Base-by-base conservation (phyloP, 1,140 invertebrate species). In the Episyrphus balteatus region DNA sequence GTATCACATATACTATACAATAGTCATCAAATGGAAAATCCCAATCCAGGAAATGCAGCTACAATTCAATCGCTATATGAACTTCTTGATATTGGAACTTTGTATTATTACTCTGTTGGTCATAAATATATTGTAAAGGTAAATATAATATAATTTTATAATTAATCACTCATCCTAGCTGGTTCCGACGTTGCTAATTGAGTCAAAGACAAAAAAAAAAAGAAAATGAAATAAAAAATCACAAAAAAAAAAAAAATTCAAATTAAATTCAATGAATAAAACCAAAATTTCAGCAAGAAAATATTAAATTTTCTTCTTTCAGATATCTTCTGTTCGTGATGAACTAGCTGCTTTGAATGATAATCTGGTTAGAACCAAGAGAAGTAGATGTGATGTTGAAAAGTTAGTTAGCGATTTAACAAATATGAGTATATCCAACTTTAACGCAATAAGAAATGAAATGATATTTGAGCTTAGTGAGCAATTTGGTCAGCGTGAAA, bases 111-210 rank as follows among this genome's bases (percentile, higher is more conserved):
- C 41, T 61, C 61, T 9, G 61, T 66, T 13, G 65, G 66, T 0
- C 66, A 68, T 30, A 68, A 68, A 43, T 66, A 68, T 50, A 62
- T 68, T 47, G 56, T 68, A 1, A 68, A 68, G 50, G 54, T 55
- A 14, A 32, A n/a, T 15, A n/a, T n/a, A n/a, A n/a, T n/a, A n/a
- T n/a, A n/a, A n/a, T n/a, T n/a, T n/a, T n/a, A n/a, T n/a, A n/a
- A n/a, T n/a, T n/a, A n/a, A n/a, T n/a, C n/a, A n/a, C n/a, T n/a
- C n/a, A n/a, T n/a, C n/a, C n/a, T n/a, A n/a, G n/a, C n/a, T n/a
- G n/a, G n/a, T n/a, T n/a, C n/a, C n/a, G n/a, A n/a, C n/a, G n/a
- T n/a, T n/a, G n/a, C n/a, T n/a, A n/a, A n/a, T n/a, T n/a, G n/a
- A n/a, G n/a, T n/a, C n/a, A n/a, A n/a, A n/a, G n/a, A n/a, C n/a